Conservation (phyloP, 2,888 invertebrate genomes). For the Alloplasta piceator region DNA sequence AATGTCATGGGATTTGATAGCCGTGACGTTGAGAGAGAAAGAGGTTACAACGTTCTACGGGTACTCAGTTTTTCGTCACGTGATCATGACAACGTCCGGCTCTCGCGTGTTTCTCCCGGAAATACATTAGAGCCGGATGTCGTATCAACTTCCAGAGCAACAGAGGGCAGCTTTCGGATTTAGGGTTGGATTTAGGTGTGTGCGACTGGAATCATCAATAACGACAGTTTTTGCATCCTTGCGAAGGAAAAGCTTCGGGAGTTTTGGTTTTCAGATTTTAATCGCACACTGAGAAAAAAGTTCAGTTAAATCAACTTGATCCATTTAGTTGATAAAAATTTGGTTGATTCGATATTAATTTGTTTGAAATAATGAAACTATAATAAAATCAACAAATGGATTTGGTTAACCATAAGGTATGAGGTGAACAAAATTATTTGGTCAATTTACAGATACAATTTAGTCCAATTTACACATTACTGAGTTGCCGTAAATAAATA, state of each 20-base stretch:
- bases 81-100: constrained; percentile 60
- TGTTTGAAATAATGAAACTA: too few relatives aligned
- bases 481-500: too few relatives aligned
- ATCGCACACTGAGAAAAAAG: too few relatives aligned
- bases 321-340: too few relatives aligned
- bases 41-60: constrained; percentile 19
- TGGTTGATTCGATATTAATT: too few relatives aligned
- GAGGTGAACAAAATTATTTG: too few relatives aligned
- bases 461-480: too few relatives aligned
- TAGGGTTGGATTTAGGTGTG: background rate
- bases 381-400: too few relatives aligned
- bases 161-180: background rate
- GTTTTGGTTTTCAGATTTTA: background rate
- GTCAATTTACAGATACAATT: too few relatives aligned
- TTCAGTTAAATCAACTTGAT: too few relatives aligned
- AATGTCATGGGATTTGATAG: constrained; percentile 77
- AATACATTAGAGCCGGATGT: constrained; percentile 81
- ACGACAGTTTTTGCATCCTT: background rate
- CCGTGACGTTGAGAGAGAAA: constrained; percentile 67
- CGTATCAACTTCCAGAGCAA: constrained; percentile 72
- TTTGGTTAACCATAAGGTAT: too few relatives aligned
- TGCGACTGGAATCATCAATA: background rate
- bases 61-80: constrained; percentile 31
- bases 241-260: background rate
- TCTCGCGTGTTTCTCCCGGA: constrained; percentile 72